These are phyloP conservation scores for Notolepis coatsorum DNA, from an alignment of 2,797 vertebrate genomes.

Conservation along the genomic window DNA sequence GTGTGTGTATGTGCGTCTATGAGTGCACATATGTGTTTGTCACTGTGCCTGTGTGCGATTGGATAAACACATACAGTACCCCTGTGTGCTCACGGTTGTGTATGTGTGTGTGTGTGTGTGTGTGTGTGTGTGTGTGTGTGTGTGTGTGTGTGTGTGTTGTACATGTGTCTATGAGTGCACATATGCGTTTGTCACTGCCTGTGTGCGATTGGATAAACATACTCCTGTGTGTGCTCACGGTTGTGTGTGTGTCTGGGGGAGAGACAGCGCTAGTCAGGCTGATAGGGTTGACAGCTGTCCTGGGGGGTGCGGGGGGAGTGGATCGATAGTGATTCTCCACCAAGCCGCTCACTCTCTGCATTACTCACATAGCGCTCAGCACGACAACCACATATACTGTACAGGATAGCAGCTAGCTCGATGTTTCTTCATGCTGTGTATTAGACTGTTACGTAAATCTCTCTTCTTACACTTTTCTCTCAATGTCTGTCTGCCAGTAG, in stretches of 20 bases:
- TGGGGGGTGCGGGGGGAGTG: no score
- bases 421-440: no score
- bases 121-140: background rate
- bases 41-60: no score
- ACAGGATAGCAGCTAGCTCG: no score
- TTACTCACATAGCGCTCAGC: no score
- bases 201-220: background rate
- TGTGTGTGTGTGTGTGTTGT: background rate
- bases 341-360: conserved; percentile 9
- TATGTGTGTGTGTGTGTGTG: background rate
- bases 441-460: no score
- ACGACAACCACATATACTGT: no score
- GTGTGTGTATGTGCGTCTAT: background rate
- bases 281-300: no score
- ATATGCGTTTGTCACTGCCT: background rate
- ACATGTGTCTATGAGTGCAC: background rate
- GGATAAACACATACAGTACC: no score
- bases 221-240: background rate
- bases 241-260: background rate
- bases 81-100: background rate
- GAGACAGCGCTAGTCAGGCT: background rate
- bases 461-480: no score
- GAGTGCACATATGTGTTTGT: background rate
- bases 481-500: no score
- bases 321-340: background rate